These are phyloP conservation scores for Percopsis omiscomaycus DNA, from an alignment of 2,797 vertebrate species.

Conservation along the genomic window DNA sequence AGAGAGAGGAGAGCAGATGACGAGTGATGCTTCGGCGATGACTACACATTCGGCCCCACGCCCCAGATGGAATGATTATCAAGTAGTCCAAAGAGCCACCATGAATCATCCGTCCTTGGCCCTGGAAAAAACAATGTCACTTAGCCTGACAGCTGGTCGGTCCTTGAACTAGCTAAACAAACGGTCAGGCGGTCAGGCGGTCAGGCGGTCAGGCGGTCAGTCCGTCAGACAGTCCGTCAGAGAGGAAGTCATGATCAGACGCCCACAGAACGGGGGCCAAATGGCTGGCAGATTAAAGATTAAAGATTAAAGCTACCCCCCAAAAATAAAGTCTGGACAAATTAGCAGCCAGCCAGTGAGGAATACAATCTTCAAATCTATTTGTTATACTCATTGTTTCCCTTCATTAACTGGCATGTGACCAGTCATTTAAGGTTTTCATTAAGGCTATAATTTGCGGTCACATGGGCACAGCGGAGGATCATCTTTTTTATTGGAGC, in stretches of 20 bases:
- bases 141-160: slow-evolving; percentile 39
- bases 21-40: slow-evolving; percentile 56
- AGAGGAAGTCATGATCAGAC: not conserved
- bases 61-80: slow-evolving; percentile 71
- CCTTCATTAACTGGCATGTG: slow-evolving; percentile 55
- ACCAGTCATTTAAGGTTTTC: slow-evolving; percentile 47
- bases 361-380: slow-evolving; percentile 32
- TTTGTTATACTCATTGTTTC: slow-evolving; percentile 50
- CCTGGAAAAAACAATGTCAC: slow-evolving; percentile 48
- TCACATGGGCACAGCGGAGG: slow-evolving; percentile 51
- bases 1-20: slow-evolving; percentile 47
- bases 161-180: slow-evolving; percentile 30
- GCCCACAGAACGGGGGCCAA: slow-evolving; percentile 26
- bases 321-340: slow-evolving; percentile 37
- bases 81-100: slow-evolving; percentile 59
- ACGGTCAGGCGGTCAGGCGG: slow-evolving; percentile 43
- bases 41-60: slow-evolving; percentile 59
- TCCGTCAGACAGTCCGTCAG: slow-evolving; percentile 36
- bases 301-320: slow-evolving; percentile 30
- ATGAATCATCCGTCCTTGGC: slow-evolving; percentile 65
- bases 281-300: slow-evolving; percentile 33
- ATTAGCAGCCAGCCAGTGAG: slow-evolving; percentile 21
- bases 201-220: slow-evolving; percentile 30
- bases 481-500: slow-evolving; percentile 35
- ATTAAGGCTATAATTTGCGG: slow-evolving; percentile 55